Base-by-base conservation (phyloP, 2,113 vertebrate species). In the Rhizomys pruinosus region DNA sequence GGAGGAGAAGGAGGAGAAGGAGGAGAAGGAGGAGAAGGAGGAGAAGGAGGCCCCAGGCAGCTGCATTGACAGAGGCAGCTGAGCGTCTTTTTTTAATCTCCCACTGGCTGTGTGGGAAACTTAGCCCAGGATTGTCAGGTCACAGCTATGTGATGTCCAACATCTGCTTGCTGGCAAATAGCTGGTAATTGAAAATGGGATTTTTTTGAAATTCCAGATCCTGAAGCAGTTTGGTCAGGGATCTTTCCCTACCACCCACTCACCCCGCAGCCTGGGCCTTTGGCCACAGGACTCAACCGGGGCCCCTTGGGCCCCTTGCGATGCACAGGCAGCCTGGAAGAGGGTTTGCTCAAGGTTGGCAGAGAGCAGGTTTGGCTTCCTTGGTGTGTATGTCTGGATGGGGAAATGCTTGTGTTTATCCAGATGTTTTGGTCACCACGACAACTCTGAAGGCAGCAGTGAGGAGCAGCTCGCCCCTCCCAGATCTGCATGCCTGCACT, bases 141-240 rank as follows among this genome's bases (percentile, higher is more conserved):
- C 85, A 22, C 12, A 93, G 42, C 77, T 81, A 73, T 90, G 95
- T 32, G 42, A 94, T 87, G 76, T 61, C 86, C 77, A 91, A 95
- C 93, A 97, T 93, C 92, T 97, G 95, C 90, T 90, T 79, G 81
- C 90, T 92, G 68, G 88, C 69, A 93, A 95, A 72, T 81, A 71
- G 5, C 42, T 82, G 61, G 59, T 94, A 86, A 96, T 93, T 93
- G 90, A 93, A 97, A 96, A 85, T 93, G 96, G 81, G 37, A 71
- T 93, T n/a, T 78, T 86, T 73, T 87, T 94, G 84, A 57, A 88
- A 90, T 90, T 94, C 77, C 88, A 80, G 74, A 74, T 37, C 57
- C 64, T 77, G 25, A 55, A 85, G 59, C 77, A 94, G 29, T 39
- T 82, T 55, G 39, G 64, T 64, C 66, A 92, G 61, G 19, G 73